A percentile compares a stretch with the other conserved stretches of the same genome.
Evolutionary conservation across 1,140 invertebrate species (phyloP).

Genomic region (Metopolophium dirhodum): DNA sequence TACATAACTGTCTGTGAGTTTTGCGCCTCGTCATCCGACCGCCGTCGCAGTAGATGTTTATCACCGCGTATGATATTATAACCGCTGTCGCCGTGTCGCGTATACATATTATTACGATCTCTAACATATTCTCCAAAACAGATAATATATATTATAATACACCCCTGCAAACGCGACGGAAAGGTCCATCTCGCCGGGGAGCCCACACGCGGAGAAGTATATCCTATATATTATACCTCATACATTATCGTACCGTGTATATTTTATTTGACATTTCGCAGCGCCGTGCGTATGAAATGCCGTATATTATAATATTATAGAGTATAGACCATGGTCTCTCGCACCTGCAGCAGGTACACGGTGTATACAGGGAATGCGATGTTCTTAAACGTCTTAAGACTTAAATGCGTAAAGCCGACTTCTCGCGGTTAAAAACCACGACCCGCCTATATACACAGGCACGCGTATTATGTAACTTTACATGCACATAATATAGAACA

Average conservation of each 20-base stretch:
- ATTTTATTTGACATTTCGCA: constrained; percentile 25
- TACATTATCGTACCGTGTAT: not conserved
- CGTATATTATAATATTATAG: not conserved
- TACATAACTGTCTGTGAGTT: not conserved
- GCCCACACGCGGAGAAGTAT: constrained; percentile 1
- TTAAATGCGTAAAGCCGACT: not conserved
- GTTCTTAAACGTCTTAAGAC: too few relatives aligned
- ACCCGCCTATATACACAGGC: not conserved
- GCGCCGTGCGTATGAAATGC: too few relatives aligned
- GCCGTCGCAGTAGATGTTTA: constrained; percentile 33
- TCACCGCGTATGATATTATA: not conserved
- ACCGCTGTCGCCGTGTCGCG: not conserved
- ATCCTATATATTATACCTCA: not conserved
- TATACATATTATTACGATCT: not conserved
- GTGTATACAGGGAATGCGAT: not conserved
- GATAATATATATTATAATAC: not conserved
- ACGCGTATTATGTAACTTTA: not conserved
- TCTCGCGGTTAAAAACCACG: not conserved
- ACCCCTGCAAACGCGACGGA: not conserved
- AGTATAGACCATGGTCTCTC: not conserved
- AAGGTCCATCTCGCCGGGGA: not conserved
- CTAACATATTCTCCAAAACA: not conserved
- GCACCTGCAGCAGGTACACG: not conserved
- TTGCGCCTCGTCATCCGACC: constrained; percentile 44
- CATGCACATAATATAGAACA: not conserved